Evolutionary conservation across 2,888 invertebrate genomes (phyloP).

Genomic region (Tinea pellionella): DNA sequence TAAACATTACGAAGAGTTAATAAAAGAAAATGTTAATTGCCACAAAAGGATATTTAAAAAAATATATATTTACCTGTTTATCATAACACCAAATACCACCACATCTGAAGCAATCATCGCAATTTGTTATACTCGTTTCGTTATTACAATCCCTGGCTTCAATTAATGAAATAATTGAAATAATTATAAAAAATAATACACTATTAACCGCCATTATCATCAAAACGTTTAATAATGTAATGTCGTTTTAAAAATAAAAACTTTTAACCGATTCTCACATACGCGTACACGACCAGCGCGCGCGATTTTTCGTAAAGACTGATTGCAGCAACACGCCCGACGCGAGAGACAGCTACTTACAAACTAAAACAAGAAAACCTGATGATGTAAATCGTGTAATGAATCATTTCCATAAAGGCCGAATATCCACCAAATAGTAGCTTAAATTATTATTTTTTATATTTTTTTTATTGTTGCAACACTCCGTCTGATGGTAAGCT

Average conservation of each 20-base stretch:
- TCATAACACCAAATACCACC: slow-evolving; percentile 41
- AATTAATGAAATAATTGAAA: slow-evolving; percentile 33
- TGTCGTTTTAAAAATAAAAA: background rate
- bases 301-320: background rate
- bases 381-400: no score
- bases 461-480: no score
- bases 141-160: slow-evolving; percentile 31
- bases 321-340: background rate
- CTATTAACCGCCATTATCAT: slow-evolving; percentile 30
- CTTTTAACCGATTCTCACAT: background rate
- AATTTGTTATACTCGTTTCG: slow-evolving; percentile 26
- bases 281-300: background rate
- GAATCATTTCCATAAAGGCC: no score
- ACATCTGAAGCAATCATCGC: slow-evolving; percentile 49
- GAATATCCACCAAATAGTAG: no score
- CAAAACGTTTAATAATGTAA: background rate
- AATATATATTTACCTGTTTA: slow-evolving; percentile 29
- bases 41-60: no score
- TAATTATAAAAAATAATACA: slow-evolving; percentile 34
- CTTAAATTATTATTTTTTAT: no score
- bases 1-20: no score
- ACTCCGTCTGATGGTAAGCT: no score
- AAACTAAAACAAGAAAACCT: background rate
- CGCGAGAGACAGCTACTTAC: background rate
- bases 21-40: no score